A percentile compares a stretch with the other conserved stretches of the same genome.
Conservation (phyloP, 2,113 vertebrate genomes). For the Pimephales promelas region DNA sequence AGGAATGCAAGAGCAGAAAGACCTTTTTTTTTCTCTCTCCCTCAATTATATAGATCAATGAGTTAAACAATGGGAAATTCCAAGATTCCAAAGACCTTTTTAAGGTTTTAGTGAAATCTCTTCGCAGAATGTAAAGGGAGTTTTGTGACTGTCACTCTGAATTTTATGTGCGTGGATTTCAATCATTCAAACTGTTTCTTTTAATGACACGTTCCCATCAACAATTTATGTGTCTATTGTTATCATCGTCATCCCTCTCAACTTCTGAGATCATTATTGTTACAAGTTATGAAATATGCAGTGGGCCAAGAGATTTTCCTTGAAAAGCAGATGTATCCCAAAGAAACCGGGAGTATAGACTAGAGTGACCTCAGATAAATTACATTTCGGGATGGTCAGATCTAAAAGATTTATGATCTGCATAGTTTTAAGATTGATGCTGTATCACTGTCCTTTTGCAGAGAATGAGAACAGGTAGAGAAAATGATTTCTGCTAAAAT, state of each 20-base stretch:
- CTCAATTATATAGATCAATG: conserved; percentile 38
- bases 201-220: conserved; percentile 23
- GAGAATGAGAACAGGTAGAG: conserved; percentile 14
- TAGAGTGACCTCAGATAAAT: neutral
- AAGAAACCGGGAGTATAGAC: neutral
- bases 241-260: conserved; percentile 7
- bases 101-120: neutral
- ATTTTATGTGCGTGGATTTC: conserved; percentile 19
- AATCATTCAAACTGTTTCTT: neutral
- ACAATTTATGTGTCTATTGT: conserved; percentile 36
- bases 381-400: conserved; percentile 3
- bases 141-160: conserved; percentile 3
- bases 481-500: conserved; percentile 35
- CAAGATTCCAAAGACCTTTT: conserved; percentile 23
- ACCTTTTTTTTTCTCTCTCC: neutral
- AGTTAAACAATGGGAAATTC: conserved; percentile 20
- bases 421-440: conserved; percentile 29
- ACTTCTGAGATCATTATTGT: conserved; percentile 32
- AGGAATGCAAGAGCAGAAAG: conserved; percentile 32
- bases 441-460: conserved; percentile 4
- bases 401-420: conserved; percentile 20
- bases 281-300: neutral
- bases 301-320: conserved; percentile 14
- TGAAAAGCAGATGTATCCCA: conserved; percentile 16
- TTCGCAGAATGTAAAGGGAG: neutral